Conservation (phyloP, 2,888 invertebrate species). For the Eupithecia vulgata region DNA sequence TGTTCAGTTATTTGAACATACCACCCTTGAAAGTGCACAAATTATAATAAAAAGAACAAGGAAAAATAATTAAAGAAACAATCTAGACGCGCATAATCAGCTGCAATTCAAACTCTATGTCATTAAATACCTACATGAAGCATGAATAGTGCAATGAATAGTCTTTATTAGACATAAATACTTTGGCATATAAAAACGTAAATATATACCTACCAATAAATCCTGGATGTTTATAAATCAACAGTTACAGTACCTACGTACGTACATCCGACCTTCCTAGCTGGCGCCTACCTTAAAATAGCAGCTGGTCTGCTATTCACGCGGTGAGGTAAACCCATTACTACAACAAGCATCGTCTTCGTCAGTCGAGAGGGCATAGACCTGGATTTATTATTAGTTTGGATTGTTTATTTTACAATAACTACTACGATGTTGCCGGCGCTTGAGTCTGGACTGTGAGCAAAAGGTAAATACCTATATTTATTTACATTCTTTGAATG, state of each 20-base stretch:
- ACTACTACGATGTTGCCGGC: slow-evolving; percentile 17
- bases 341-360: slow-evolving; percentile 17
- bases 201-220: neutral
- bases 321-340: slow-evolving; percentile 9
- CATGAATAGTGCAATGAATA: too few relatives aligned
- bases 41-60: too few relatives aligned
- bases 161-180: too few relatives aligned
- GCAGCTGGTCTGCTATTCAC: slow-evolving; percentile 5
- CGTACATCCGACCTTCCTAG: neutral
- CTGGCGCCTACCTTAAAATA: slow-evolving; percentile 26
- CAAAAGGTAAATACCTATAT: neutral
- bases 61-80: too few relatives aligned
- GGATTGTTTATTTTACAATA: slow-evolving; percentile 35
- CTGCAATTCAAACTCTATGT: too few relatives aligned
- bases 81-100: too few relatives aligned
- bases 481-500: neutral
- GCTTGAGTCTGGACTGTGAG: slow-evolving; percentile 23
- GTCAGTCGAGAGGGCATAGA: slow-evolving; percentile 30
- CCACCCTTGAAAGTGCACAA: too few relatives aligned
- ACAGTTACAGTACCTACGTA: neutral
- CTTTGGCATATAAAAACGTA: too few relatives aligned
- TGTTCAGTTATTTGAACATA: too few relatives aligned
- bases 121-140: too few relatives aligned
- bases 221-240: neutral
- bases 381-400: slow-evolving; percentile 31